Base-by-base conservation (phyloP, 2,797 vertebrate genomes). In the Pipistrellus kuhlii region DNA sequence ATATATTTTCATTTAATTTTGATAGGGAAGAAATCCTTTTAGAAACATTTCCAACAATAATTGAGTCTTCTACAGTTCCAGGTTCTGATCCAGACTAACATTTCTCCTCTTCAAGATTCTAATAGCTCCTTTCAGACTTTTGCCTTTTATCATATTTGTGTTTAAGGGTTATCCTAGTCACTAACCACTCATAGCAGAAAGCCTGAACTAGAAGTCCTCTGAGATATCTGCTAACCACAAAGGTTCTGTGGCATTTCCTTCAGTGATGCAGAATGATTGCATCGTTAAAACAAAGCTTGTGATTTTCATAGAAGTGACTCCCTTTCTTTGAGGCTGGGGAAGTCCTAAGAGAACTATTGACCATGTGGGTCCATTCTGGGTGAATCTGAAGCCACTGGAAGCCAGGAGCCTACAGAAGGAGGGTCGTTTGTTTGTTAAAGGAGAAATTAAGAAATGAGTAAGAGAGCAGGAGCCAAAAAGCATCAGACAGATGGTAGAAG, bases 1-100 rank as follows among this genome's bases (percentile, higher is more conserved):
- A 76, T 44, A 44, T 9, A 71, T 57, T 88, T 85, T 87, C 12
- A n/a, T 46, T 71, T 84, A 38, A 78, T 93, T 90, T 84, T 71
- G 30, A 69, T 76, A 77, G 3, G 3, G 12, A 89, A 85, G 2
- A 64, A 76, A 69, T 73, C 32, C 20, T 75, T 75, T 81, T 20
- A 55, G 30, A 72, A 88, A 85, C 7, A 59, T 77, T 88, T 53
- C 20, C 64, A 59, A 17, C 51, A 44, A 73, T n/a, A 59, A 14
- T 4, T 72, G 32, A 89, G 69, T 46, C n/a, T 72, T 72, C n/a
- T 71, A 15, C 9, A 72, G 41, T 14, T 14, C 30, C 17, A 2
- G 5, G 5, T 75, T 59, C 57, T 38, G 18, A 66, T 57, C 64
- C 23, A 68, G 21, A 32, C 15, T 51, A 51, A 15, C 13, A n/a